Base-by-base conservation (phyloP, 2,888 invertebrate species). In the Cheilosia vernalis region DNA sequence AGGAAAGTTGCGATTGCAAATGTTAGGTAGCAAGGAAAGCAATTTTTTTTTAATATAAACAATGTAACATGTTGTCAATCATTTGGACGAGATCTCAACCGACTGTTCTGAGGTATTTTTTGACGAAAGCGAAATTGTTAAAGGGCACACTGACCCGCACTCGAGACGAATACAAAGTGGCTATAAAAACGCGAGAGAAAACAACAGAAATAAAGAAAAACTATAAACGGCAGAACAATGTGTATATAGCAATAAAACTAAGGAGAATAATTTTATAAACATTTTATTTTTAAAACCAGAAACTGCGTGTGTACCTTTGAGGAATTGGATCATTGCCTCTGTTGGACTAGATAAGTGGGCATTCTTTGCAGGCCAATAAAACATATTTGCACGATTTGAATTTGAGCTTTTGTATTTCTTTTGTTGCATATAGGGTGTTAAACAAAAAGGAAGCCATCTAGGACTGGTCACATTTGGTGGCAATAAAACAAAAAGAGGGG, bases 121-220 rank as follows among this genome's bases (percentile, higher is more conserved):
- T 5, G 6, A 6, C 4, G 53, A 55, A 27, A 27, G 53, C 24
- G 21, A 21, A 51, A n/a, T 17, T 42, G 17, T n/a, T 19, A 42
- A 44, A 30, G 61, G 61, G 61, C 53, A 51, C 24, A 72, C 53
- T 72, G 61, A 72, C 72, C 72, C 61, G 51, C 9, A 72, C 61
- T 53, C 42, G 19, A 33, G 51, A 13, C 10, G 72, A 61, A 61
- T 72, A 53, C 61, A 33, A 72, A 72, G 72, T 63, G 40, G 33
- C 5, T 2, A 24, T 70, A 44, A 24, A 58, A 69, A 58, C 21
- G 44, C 13, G 24, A 56, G 44, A 30, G 13, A 37, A 13, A 13
- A 3, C 47, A 24, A 2, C 47, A 24, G 1, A 7, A 47, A 56
- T 0, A 30, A 42, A 19, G n/a, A n/a, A 2, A 9, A 30, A 30